Evolutionary conservation across 1,140 invertebrate species (phyloP).

Genomic region (Drosophila pachea): DNA sequence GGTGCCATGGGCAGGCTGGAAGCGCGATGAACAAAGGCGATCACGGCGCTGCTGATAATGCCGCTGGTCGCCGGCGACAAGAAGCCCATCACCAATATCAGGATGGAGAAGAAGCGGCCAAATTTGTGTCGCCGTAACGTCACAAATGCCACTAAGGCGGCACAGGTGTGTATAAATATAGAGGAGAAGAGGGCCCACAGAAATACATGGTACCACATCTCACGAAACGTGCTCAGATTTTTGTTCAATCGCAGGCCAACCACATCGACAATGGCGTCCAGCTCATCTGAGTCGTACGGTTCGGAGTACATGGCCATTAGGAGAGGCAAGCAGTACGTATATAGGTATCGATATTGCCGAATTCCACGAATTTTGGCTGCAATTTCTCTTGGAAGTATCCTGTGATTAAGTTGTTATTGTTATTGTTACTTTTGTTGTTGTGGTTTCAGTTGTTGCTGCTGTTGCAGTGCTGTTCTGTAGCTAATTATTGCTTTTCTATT

Average conservation of each 20-base stretch:
- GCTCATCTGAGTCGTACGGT: constrained; percentile 79
- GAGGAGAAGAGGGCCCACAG: constrained; percentile 96
- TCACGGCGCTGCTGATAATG: constrained; percentile 93
- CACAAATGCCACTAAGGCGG: constrained; percentile 92
- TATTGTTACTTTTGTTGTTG: neutral
- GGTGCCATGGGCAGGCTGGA: constrained; percentile 92
- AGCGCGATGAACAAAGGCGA: constrained; percentile 94
- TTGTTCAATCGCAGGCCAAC: constrained; percentile 82
- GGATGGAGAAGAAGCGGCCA: constrained; percentile 93
- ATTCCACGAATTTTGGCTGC: constrained; percentile 21
- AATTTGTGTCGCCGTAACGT: constrained; percentile 95
- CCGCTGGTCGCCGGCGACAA: constrained; percentile 91
- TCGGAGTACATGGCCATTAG: constrained; percentile 80
- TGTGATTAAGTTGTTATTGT: neutral
- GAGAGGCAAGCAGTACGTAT: neutral
- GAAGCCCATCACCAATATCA: constrained; percentile 93
- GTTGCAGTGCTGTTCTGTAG: constrained; percentile 26
- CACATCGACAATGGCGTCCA: constrained; percentile 84
- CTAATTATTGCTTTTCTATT: constrained; percentile 66
- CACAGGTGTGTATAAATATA: constrained; percentile 93
- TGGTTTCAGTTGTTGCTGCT: constrained; percentile 7
- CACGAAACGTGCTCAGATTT: constrained; percentile 84
- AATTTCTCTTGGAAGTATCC: constrained; percentile 16
- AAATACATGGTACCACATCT: constrained; percentile 96
- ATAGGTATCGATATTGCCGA: constrained; percentile 1